Percentiles rank a stretch among this genome's conserved stretches.
phyloP scores from a whole-genome alignment of 2,888 invertebrate species.

The Chirona hameri region DNA sequence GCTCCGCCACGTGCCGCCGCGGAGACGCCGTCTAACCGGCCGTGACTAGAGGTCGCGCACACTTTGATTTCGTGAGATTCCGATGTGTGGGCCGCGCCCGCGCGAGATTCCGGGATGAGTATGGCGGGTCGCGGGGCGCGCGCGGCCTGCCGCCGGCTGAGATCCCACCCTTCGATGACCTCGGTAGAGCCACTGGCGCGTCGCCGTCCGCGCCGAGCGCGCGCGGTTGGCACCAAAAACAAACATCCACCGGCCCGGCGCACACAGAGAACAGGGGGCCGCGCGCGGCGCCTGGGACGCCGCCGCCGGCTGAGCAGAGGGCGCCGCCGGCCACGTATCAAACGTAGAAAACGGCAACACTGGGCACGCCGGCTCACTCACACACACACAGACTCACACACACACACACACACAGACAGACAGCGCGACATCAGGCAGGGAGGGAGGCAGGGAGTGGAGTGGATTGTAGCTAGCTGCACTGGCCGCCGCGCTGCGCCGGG shows the following conservation, averaged over 20 bases:
- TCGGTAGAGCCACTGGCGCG: neutral
- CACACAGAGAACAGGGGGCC: neutral
- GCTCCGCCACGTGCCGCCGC: neutral
- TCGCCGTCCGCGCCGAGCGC: neutral
- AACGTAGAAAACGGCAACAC: conserved; percentile 26
- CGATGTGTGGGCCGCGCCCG: neutral
- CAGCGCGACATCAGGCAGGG: neutral
- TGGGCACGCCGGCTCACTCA: neutral
- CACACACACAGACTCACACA: neutral
- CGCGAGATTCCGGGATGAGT: conserved; percentile 23
- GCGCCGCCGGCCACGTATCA: conserved; percentile 4
- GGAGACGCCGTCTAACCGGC: neutral
- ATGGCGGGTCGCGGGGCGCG: neutral
- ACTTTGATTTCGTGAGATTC: conserved; percentile 12
- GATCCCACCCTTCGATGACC: neutral
- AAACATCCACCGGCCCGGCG: neutral
- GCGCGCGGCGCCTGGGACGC: neutral
- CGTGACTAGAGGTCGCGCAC: neutral
- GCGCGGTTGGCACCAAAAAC: conserved; percentile 26
- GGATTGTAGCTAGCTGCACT: neutral
- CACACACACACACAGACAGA: neutral
- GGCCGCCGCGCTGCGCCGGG: neutral
- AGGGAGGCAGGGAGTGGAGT: neutral
- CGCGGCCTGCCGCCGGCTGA: neutral
- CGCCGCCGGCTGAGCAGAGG: neutral